Percentiles rank a stretch among this genome's conserved stretches.
These are phyloP conservation scores for Pachycephala philippinensis DNA, from an alignment of 2,113 vertebrate genomes.

Conservation along the genomic window DNA sequence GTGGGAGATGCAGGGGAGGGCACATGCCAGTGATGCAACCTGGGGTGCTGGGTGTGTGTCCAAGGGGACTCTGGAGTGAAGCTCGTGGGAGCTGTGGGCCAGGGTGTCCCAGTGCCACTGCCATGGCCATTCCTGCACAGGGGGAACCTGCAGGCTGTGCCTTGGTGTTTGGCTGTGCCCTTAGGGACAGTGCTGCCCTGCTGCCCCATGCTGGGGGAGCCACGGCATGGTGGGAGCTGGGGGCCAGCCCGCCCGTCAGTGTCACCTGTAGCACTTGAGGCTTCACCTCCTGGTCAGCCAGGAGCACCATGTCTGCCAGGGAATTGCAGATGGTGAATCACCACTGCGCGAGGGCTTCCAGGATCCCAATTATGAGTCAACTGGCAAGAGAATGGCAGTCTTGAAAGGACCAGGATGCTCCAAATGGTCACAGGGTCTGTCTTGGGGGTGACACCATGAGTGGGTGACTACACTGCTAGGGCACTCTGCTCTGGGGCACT, in stretches of 20 bases:
- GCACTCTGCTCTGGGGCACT: rapidly evolving
- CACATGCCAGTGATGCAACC: rapidly evolving
- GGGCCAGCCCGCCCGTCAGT: rapidly evolving
- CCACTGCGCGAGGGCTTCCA: not conserved
- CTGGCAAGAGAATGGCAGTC: not conserved
- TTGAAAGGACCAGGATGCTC: not conserved
- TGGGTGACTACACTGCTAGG: not conserved
- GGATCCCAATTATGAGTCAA: not conserved
- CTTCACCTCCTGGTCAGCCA: not conserved
- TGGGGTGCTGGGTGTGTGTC: rapidly evolving
- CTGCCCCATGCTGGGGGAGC: not conserved
- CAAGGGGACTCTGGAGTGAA: not conserved
- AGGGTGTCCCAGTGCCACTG: rapidly evolving
- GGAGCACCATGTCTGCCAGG: not conserved
- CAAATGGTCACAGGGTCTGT: rapidly evolving
- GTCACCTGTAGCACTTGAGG: not conserved
- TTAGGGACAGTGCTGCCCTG: not conserved
- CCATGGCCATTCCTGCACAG: not conserved
- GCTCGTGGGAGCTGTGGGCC: rapidly evolving
- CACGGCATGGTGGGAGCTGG: rapidly evolving
- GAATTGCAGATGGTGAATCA: constrained; percentile 49
- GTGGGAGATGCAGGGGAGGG: not conserved
- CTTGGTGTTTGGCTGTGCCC: rapidly evolving
- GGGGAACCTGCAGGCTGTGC: not conserved
- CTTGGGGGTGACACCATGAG: rapidly evolving